Evolutionary conservation across 2,113 vertebrate species (phyloP), one percentile per base, ranked within the genome.

Genomic region (Galbula dea): DNA sequence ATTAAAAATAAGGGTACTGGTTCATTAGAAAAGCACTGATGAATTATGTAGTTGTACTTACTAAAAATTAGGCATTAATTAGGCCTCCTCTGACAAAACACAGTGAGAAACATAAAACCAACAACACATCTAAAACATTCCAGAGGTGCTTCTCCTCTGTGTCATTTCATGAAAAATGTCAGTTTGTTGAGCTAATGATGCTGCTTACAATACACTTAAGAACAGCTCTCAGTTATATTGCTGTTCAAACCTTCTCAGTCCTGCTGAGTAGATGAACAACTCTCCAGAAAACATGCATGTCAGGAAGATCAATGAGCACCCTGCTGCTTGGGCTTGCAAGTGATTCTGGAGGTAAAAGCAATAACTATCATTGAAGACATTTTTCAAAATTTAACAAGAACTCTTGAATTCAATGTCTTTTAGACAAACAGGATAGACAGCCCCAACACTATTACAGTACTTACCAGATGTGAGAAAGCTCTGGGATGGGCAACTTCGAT

Each of bases 401-500:
- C 36, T 83, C 78, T 59, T 82, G n/a, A 95, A 75, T 82, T 49
- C 86, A 65, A 46, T 0, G 0, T 45, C 9, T 52, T 55, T 57
- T 2, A 20, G 43, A 54, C 36, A 66, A 22, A 20, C 20, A 77
- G n/a, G n/a, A 75, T n/a, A 45, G 4, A 14, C 23, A 90, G 43
- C 51, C 52, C 48, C 37, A 76, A 8, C 3, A 11, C 57, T 88
- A 75, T 26, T 68, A 57, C 23, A 81, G 17, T 94, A 97, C 98
- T 98, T 92, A 99, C 99, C 99, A 99, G 95, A 99, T 99, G 90
- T 99, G 99, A 85, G 99, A 99, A 59, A 99, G 99, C 83, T 99
- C 99, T 62, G 97, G 98, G 83, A 99, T 99, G 8, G 99, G 98
- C 46, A 99, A 98, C 95, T 99, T 99, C 61, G 99, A 99, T 97